phyloP scores from a whole-genome alignment of 2,797 vertebrate genomes.

The Arrhamphus sclerolepis region DNA sequence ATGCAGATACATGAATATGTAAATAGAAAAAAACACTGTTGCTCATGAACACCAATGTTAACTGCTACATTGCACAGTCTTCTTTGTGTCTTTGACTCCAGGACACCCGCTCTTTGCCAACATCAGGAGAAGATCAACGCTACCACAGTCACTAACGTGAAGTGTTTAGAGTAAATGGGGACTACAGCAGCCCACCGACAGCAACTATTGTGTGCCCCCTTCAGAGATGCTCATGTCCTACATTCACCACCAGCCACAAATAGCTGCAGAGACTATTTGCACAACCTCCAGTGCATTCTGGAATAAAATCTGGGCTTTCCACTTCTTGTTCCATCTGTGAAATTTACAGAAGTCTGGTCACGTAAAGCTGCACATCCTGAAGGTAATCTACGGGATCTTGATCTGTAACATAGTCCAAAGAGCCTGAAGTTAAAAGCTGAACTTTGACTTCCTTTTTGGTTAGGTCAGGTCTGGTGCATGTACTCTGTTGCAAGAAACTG shows the following conservation, averaged over 20 bases:
- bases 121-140: slow-evolving; percentile 31
- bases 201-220: slow-evolving; percentile 34
- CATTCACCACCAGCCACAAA: slow-evolving; percentile 51
- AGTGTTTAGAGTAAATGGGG: slow-evolving; percentile 62
- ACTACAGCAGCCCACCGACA: slow-evolving; percentile 52
- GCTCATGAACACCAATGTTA: slow-evolving; percentile 26
- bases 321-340: no score
- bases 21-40: slow-evolving; percentile 20
- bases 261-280: slow-evolving; percentile 23
- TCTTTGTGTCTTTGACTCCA: slow-evolving; percentile 49
- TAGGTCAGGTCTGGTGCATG: slow-evolving; percentile 38
- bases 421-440: slow-evolving; percentile 40
- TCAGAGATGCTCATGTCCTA: slow-evolving; percentile 54
- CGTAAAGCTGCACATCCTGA: slow-evolving; percentile 38
- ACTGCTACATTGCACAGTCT: slow-evolving; percentile 37
- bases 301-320: slow-evolving; percentile 8
- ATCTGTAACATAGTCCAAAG: slow-evolving; percentile 50
- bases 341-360: slow-evolving; percentile 27
- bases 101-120: slow-evolving; percentile 56
- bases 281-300: slow-evolving; percentile 30
- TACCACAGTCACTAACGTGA: slow-evolving; percentile 32
- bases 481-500: slow-evolving; percentile 40
- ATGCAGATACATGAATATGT: slow-evolving; percentile 8
- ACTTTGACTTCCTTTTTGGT: slow-evolving; percentile 50
- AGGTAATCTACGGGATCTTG: slow-evolving; percentile 67